Base-by-base conservation (phyloP, 1,140 invertebrate species). In the Meteorus sp. region DNA sequence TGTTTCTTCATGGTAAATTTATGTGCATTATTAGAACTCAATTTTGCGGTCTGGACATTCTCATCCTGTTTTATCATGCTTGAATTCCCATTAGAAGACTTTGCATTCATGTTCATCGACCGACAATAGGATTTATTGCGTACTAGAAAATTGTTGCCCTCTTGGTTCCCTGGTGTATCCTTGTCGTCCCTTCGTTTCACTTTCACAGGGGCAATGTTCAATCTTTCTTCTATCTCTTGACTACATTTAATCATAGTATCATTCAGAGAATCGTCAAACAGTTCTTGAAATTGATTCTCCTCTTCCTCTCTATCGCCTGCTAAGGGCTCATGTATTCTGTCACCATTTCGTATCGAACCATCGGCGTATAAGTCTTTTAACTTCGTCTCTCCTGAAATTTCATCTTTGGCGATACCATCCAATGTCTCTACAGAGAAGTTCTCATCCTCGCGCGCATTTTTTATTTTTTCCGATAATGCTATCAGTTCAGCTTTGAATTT, bases 161-260 rank as follows among this genome's bases (percentile, higher is more conserved):
- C 17, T n/a, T 13, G 1, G 8, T 29, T 13, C 9, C 3, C 17
- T 2, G 19, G 19, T 6, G 43, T 3, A 17, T 6, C 2, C 19
- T 22, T 11, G 35, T 4, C 35, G 3, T 7, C 3, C 15, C 15
- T 39, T 39, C 15, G 8, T 39, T 39, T 8, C 4, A 29, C 4
- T 8, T 39, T 13, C 4, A 39, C 15, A 8, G 50, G 53, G 44
- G n/a, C 25, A 27, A 65, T 48, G 4, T 66, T 69, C 3, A 72
- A 61, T 47, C 67, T 71, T 27, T 68, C 63, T 27, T 76, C 74
- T n/a, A 75, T 58, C 53, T 76, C 69, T 47, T 76, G 74, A 63
- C 70, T 75, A 35, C 73, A 76, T 29, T 54, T 65, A 9, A 71
- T 59, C 66, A 76, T 70, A 8, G 62, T 68, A 2, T 76, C 72